Conservation (phyloP, 1,140 invertebrate species). For the Cyrtorhinus lividipennis region DNA sequence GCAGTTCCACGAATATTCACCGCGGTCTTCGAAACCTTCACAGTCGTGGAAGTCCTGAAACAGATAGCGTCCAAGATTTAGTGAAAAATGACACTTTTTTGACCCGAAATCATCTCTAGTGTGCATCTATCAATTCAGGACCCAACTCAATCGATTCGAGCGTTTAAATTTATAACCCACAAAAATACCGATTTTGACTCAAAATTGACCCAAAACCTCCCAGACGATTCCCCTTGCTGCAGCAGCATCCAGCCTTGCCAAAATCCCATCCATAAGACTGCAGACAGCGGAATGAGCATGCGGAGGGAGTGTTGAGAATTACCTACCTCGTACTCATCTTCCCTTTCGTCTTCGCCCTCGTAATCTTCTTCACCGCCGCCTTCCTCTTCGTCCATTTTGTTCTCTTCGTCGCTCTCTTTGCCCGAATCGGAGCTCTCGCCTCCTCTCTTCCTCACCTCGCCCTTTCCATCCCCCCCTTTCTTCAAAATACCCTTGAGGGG, state of each 20-base stretch:
- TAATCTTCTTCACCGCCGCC: background rate
- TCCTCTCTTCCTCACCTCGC: background rate
- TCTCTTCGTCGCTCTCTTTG: constrained; percentile 5
- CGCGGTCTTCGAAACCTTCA: constrained; percentile 16
- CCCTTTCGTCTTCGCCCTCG: background rate
- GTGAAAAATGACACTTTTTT: too few species aligned
- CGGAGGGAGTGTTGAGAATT: too few species aligned
- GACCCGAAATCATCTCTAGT: too few species aligned
- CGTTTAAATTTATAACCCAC: too few species aligned
- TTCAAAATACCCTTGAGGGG: background rate
- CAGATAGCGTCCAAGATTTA: too few species aligned
- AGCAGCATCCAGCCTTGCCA: too few species aligned
- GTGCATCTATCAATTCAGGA: too few species aligned
- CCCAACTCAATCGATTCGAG: too few species aligned
- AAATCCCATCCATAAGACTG: too few species aligned
- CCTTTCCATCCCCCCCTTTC: background rate
- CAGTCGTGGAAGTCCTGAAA: background rate
- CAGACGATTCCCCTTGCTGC: background rate
- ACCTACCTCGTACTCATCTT: background rate
- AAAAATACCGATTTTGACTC: too few species aligned
- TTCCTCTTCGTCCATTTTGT: background rate
- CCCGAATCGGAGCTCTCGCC: background rate
- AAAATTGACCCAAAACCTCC: too few species aligned
- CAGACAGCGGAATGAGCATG: too few species aligned
- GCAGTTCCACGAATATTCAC: background rate